Evolutionary conservation across 2,888 invertebrate genomes (phyloP).

Genomic region (Aromia moschata): DNA sequence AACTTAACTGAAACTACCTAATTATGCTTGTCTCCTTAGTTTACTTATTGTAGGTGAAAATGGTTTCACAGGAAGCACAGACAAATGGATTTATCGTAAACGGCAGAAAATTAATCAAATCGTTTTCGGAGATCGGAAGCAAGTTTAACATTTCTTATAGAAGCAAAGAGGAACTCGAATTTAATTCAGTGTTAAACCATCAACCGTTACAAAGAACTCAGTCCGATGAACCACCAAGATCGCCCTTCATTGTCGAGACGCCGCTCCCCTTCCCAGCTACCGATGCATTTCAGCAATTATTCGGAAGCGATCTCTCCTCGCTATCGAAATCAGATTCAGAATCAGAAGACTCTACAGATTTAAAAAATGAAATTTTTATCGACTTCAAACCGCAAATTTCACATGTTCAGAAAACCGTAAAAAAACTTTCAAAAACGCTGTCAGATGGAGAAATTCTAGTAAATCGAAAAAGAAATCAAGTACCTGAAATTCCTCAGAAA

Average conservation of each 20-base stretch:
- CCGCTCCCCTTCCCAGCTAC: slow-evolving; percentile 62
- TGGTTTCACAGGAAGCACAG: slow-evolving; percentile 91
- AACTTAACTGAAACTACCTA: too few relatives aligned
- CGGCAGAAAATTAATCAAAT: slow-evolving; percentile 83
- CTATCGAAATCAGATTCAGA: slow-evolving; percentile 56
- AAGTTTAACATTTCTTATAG: slow-evolving; percentile 57
- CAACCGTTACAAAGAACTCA: slow-evolving; percentile 84
- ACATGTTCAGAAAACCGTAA: slow-evolving; percentile 52
- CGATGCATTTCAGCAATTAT: slow-evolving; percentile 59
- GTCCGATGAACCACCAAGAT: slow-evolving; percentile 84
- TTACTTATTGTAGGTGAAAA: slow-evolving; percentile 71
- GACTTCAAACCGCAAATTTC: slow-evolving; percentile 84
- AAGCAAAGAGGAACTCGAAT: slow-evolving; percentile 51
- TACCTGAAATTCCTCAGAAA: slow-evolving; percentile 63
- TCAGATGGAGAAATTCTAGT: slow-evolving; percentile 83
- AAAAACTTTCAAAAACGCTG: slow-evolving; percentile 75
- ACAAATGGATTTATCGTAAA: slow-evolving; percentile 80
- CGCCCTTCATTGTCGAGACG: slow-evolving; percentile 73
- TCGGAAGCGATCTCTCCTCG: slow-evolving; percentile 56
- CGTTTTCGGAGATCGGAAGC: slow-evolving; percentile 80
- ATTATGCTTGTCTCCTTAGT: too few relatives aligned
- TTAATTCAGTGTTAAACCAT: slow-evolving; percentile 66
- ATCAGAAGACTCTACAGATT: slow-evolving; percentile 61
- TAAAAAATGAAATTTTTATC: slow-evolving; percentile 72
- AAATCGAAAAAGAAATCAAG: slow-evolving; percentile 66